Base-by-base conservation (phyloP, 2,888 invertebrate genomes). In the Pheosia tremula region DNA sequence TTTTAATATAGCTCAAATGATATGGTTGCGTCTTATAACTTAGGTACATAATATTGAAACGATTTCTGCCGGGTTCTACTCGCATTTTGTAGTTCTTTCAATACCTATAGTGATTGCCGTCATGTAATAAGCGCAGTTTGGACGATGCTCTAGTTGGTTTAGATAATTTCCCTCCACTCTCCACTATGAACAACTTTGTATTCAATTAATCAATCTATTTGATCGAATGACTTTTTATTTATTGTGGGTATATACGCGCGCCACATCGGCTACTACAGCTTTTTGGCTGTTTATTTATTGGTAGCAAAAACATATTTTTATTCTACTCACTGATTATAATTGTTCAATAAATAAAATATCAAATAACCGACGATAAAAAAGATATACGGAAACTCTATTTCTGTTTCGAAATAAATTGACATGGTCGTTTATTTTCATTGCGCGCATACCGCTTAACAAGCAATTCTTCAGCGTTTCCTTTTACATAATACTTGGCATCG, bases 401-500 rank as follows among this genome's bases (percentile, higher is more conserved):
- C 53, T 53, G 56, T 53, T 49, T 60, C 55, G 39, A 54, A 58
- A 67, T 68, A 63, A 61, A 66, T 67, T 66, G 41, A 49, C 60
- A 60, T 61, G 38, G 61, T 60, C 66, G 58, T 70, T 65, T 66
- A 75, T 82, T 80, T 81, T 75, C 71, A 78, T 79, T 82, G 71
- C 69, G 69, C 69, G 70, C 69, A 74, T 72, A 77, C 69, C 72
- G 82, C 83, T 78, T 88, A 87, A 82, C 85, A 86, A 86, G 84
- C 81, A 79, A 81, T 80, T 82, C 80, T 85, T 86, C 79, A 83
- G 84, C 84, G 80, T 83, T 83, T 69, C 64, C 72, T 77, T 75
- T 81, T 84, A 84, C 79, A 78, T 87, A 87, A 86, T 85, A 86
- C 78, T 90, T 91, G 90, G 90, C 90, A 89, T 85, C 83, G 84